A percentile compares a stretch with the other conserved stretches of the same genome.
phyloP scores from a whole-genome alignment of 2,797 vertebrate genomes.

The Hydrophis major region DNA sequence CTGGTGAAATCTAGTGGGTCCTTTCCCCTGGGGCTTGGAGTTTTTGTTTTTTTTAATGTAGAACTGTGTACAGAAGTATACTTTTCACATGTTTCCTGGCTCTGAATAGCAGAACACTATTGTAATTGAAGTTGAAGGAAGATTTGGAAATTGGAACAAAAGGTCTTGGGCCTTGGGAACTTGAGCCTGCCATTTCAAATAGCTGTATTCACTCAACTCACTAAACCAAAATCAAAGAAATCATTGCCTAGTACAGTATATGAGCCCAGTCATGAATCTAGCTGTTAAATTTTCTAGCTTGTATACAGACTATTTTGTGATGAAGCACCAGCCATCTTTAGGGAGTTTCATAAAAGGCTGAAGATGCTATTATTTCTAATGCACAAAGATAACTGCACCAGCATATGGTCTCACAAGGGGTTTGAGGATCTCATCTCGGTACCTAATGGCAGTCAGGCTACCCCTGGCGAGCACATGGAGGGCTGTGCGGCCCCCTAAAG shows the following conservation, averaged over 20 bases:
- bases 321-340: neutral
- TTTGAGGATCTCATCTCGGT: too few species aligned
- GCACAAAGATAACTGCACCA: neutral
- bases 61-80: neutral
- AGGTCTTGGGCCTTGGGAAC: neutral
- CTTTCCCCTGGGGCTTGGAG: neutral
- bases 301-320: neutral
- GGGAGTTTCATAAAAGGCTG: neutral
- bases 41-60: neutral
- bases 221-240: neutral
- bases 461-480: too few species aligned
- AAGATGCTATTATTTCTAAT: neutral
- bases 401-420: too few species aligned
- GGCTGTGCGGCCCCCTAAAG: too few species aligned
- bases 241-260: neutral
- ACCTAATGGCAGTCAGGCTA: too few species aligned
- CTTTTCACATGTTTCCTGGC: neutral
- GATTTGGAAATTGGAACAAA: neutral
- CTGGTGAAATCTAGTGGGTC: neutral
- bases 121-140: neutral
- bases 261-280: neutral
- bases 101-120: neutral
- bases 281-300: neutral
- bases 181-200: neutral
- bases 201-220: neutral